phyloP scores from a whole-genome alignment of 2,888 invertebrate genomes.

The Sepiola atlantica region DNA sequence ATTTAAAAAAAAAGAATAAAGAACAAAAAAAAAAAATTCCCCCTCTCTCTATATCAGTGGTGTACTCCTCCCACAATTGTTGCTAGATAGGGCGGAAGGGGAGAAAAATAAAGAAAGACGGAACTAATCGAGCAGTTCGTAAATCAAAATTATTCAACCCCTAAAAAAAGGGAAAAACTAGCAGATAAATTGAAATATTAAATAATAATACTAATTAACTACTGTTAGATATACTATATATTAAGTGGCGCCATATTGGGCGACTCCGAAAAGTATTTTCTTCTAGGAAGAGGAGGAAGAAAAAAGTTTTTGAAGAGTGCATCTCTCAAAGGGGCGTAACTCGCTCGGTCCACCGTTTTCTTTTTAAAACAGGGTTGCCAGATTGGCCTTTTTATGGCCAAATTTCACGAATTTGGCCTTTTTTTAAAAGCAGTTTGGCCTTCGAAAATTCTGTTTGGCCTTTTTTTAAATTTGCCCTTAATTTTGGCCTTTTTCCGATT shows the following conservation, averaged over 20 bases:
- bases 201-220: too few species aligned
- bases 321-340: neutral
- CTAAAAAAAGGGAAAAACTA: neutral
- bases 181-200: neutral
- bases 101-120: neutral
- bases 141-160: neutral
- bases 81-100: neutral
- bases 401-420: too few species aligned
- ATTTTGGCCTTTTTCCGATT: too few species aligned
- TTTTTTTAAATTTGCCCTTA: too few species aligned
- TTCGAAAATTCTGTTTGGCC: too few species aligned
- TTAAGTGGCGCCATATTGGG: constrained; percentile 32
- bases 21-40: too few species aligned
- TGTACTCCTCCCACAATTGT: constrained; percentile 12
- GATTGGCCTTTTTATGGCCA: too few species aligned
- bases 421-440: too few species aligned
- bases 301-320: neutral
- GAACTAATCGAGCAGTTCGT: too few species aligned
- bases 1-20: too few species aligned
- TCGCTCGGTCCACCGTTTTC: too few species aligned
- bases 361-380: too few species aligned
- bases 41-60: neutral
- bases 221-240: neutral
- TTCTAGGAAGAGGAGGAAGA: neutral
- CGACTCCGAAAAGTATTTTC: neutral